Evolutionary conservation across 2,888 invertebrate species (phyloP), one percentile per base, ranked within the genome.

Genomic region (Calephelis perditalis): DNA sequence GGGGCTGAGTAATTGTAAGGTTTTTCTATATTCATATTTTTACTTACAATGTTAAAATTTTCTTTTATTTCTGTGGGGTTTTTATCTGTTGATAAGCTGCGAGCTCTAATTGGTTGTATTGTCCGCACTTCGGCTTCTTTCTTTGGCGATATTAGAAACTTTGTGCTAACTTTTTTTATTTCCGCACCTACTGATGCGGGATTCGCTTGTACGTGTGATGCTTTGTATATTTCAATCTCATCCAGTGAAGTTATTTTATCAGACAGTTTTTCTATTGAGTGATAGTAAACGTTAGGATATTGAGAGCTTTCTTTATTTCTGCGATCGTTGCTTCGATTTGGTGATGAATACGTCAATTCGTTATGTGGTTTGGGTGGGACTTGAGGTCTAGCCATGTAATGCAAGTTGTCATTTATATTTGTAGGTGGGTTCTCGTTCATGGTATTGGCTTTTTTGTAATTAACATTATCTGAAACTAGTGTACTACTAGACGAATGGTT

Each of bases 1-100:
- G 89, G 89, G 26, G 88, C 88, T n/a, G 86, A 89, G 70, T 89
- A 89, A 64, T 87, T 86, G 57, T 89, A 88, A 15, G 86, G 74
- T 67, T 84, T 72, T 64, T 60, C 64, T 1, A 65, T 60, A 56
- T 57, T 66, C 68, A 56, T 62, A 60, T 58, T 64, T 59, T 60
- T 62, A 43, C 44, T 62, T 6, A 54, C 54, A 9, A 63, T 64
- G 11, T 62, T 40, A 37, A 26, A 43, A 12, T 61, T 58, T 15
- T 59, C 47, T 7, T 36, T 58, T 40, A 54, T 59, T 5, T 62
- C 69, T 9, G 72, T 62, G 58, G 75, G 71, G 44, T 73, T 71
- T 65, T 77, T 81, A 61, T 84, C 80, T 63, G 85, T 79, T 0
- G 88, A 87, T 58, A 90, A 77, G 67, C 86, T 88, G 64, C 86